A percentile compares a stretch with the other conserved stretches of the same genome.
Conservation (phyloP, 1,140 invertebrate species). For the Periplaneta americana region DNA sequence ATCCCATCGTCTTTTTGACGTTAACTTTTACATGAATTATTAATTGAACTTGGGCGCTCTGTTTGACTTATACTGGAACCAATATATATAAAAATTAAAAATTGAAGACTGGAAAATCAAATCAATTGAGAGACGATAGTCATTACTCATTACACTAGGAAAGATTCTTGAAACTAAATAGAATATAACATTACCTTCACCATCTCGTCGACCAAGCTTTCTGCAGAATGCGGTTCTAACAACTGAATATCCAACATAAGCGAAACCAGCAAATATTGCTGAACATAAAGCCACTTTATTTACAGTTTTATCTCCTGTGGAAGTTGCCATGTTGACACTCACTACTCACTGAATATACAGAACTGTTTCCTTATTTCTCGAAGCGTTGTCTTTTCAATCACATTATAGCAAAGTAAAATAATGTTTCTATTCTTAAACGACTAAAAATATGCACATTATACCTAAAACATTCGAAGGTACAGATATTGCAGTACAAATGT, state of each 20-base stretch:
- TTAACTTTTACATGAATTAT: too few relatives aligned
- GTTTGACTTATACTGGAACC: too few relatives aligned
- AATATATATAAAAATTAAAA: too few relatives aligned
- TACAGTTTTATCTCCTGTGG: conserved; percentile 34
- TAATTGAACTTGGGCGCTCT: too few relatives aligned
- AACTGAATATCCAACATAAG: conserved; percentile 48
- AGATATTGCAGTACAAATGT: neutral
- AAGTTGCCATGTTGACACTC: conserved; percentile 11
- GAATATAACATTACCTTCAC: conserved; percentile 24
- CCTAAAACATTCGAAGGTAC: neutral
- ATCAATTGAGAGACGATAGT: too few relatives aligned
- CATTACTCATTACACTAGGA: too few relatives aligned
- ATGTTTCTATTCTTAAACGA: neutral
- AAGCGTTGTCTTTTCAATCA: neutral
- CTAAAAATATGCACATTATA: neutral
- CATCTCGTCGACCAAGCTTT: conserved; percentile 32
- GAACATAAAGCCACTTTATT: conserved; percentile 46
- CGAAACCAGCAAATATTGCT: conserved; percentile 48
- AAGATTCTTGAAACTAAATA: too few relatives aligned
- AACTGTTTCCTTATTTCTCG: neutral
- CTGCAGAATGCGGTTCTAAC: conserved; percentile 44
- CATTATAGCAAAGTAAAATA: neutral
- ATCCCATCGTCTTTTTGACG: too few relatives aligned
- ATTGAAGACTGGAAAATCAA: too few relatives aligned
- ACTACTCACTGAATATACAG: neutral